Evolutionary conservation across 2,797 vertebrate genomes (phyloP), one percentile per base, ranked within the genome.

Genomic region (Rhinatrema bivittatum): DNA sequence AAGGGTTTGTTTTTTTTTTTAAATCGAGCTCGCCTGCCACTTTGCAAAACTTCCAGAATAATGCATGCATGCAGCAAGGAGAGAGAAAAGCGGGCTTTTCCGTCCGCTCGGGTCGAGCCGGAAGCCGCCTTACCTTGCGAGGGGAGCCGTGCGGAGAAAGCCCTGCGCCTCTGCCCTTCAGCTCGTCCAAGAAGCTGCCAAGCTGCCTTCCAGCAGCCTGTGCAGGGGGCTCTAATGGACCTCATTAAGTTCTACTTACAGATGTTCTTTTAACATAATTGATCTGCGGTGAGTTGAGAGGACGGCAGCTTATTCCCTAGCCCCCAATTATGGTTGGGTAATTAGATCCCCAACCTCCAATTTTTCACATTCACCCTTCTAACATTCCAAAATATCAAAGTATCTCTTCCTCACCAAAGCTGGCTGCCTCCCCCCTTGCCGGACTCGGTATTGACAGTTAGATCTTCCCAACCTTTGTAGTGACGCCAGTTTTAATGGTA

Each of bases 241-340:
- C 95, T 98, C 95, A 97, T 98, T 97, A 98, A 94, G 92, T 90
- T 93, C 92, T 97, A 94, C 95, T 98, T 97, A 98, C 95, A 98
- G 95, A 96, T 96, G 94, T 97, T 98, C 94, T 97, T 93, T 97
- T 98, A 97, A 95, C 95, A 98, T 97, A 97, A 98, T 97, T 98
- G 95, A 98, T 98, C 95, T 95, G 93, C 89, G 90, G 93, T 88
- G 94, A 95, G 93, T 94, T 92, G 94, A 96, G 94, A 96, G 93
- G 91, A 87, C 90, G 89, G 93, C 87, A 91, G 87, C 90, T 91
- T 93, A 98, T 97, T 98, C 95, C 95, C 94, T 86, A 95, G 92
- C 91, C 93, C 90, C 95, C 95, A 97, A 98, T 98, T 98, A 98
- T 90, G 89, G 91, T 88, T 88, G 89, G 89, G 92, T 97, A 98